A percentile compares a stretch with the other conserved stretches of the same genome.
These are phyloP conservation scores for Solen grandis DNA, from an alignment of 1,140 invertebrate species.

Conservation along the genomic window DNA sequence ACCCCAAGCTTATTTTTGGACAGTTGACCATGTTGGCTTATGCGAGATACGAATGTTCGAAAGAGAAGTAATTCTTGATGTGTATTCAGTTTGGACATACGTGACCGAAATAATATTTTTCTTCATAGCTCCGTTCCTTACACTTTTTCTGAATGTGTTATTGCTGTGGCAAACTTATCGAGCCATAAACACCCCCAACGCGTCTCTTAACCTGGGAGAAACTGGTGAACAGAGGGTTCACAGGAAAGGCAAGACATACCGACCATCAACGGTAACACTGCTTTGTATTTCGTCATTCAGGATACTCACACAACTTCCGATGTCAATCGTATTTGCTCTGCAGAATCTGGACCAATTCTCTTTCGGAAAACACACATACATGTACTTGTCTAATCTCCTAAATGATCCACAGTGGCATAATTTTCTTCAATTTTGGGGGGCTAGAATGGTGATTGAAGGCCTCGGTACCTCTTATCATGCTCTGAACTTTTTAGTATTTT, in stretches of 20 bases:
- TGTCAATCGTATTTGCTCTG: constrained; percentile 68
- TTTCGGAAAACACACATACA: constrained; percentile 44
- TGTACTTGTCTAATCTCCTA: constrained; percentile 53
- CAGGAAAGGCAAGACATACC: constrained; percentile 7
- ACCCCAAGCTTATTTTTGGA: constrained; percentile 73
- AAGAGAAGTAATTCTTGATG: not conserved
- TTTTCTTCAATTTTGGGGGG: constrained; percentile 64
- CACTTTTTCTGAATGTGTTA: constrained; percentile 67
- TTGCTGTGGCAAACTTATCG: constrained; percentile 64
- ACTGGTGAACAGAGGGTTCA: constrained; percentile 5
- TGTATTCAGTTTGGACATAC: constrained; percentile 69
- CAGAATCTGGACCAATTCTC: constrained; percentile 52
- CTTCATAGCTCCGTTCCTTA: constrained; percentile 57
- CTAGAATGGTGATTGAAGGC: constrained; percentile 66
- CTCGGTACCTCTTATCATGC: constrained; percentile 73
- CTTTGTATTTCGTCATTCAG: constrained; percentile 72
- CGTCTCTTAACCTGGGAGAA: not conserved
- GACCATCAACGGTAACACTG: constrained; percentile 61
- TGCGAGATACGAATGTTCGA: constrained; percentile 11
- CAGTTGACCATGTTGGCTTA: constrained; percentile 53
- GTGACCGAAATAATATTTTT: constrained; percentile 68
- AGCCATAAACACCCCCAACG: constrained; percentile 47
- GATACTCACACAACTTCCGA: constrained; percentile 73
- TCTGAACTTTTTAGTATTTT: constrained; percentile 74
- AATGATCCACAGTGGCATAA: constrained; percentile 59